Base-by-base conservation (phyloP, 2,113 vertebrate species). In the Phocoena phocoena region DNA sequence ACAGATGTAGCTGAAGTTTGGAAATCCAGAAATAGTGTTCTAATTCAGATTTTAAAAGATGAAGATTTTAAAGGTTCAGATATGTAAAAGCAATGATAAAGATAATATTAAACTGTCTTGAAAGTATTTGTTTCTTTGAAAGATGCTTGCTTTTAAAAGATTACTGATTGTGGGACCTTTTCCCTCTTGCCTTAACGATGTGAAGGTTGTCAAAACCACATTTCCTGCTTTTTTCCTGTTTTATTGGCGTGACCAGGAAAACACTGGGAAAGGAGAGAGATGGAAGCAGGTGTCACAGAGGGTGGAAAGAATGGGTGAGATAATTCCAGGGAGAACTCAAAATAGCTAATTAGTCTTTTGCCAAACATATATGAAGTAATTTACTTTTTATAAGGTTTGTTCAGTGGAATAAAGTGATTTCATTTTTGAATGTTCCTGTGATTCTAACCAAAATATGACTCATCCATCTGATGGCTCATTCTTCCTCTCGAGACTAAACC, bases 361-460 rank as follows among this genome's bases (percentile, higher is more conserved):
- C 93, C 97, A 97, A 97, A 79, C 60, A 15, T 82, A 86, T 95
- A 81, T 97, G 91, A 87, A 97, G 95, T 96, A 83, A 92, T 97
- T 95, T 93, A 93, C n/a, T 97, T 97, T 97, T 97, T 97, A 95
- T 95, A 95, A 90, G 62, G 50, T 23, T 95, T 9, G 6, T 82
- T 65, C 44, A 81, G 23, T 55, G 96, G 82, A 96, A 85, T 71
- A 82, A 97, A 96, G 96, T 94, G 70, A 98, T 83, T 97, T 96
- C 88, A 98, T 96, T 97, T 96, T 95, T 89, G n/a, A 98, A 91
- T 94, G 73, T 97, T 98, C 90, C 97, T 87, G 83, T 84, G 79
- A 70, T 97, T 97, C 41, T 97, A 96, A 98, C 87, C 62, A 88
- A 80, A 71, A 88, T 67, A 47, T 93, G 92, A 95, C 73, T 98